These are phyloP conservation scores for Lypha dubia DNA, from an alignment of 2,888 invertebrate species.

Conservation along the genomic window DNA sequence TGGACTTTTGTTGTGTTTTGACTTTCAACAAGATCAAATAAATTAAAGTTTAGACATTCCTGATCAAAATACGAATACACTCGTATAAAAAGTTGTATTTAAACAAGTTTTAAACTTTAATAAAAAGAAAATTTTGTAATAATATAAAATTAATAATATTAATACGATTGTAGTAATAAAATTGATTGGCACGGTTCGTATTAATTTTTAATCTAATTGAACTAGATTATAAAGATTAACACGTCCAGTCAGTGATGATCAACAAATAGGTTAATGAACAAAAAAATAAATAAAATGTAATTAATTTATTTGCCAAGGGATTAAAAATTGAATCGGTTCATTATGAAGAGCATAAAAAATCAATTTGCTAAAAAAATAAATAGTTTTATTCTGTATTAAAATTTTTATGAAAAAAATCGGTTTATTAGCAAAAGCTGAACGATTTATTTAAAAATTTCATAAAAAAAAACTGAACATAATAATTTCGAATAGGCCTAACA, in stretches of 20 bases:
- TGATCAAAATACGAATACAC: not conserved
- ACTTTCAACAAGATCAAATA: not conserved
- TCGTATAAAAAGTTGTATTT: not conserved
- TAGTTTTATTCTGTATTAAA: too few relatives aligned
- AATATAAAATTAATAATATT: not conserved
- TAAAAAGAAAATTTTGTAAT: not conserved
- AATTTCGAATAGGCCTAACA: too few relatives aligned
- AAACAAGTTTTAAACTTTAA: not conserved
- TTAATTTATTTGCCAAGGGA: not conserved
- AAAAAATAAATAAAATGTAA: not conserved
- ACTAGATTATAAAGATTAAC: not conserved
- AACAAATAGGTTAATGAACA: not conserved
- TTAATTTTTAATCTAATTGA: not conserved
- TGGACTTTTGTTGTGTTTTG: not conserved
- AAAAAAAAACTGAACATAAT: too few relatives aligned
- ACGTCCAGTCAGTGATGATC: not conserved
- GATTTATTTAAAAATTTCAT: too few relatives aligned
- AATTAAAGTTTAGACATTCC: not conserved
- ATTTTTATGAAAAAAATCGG: too few relatives aligned
- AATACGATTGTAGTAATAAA: not conserved
- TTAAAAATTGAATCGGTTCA: not conserved
- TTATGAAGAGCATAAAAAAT: too few relatives aligned
- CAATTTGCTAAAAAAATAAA: too few relatives aligned
- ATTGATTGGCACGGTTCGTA: not conserved
- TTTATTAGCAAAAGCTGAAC: too few relatives aligned